Percentiles rank a stretch among this genome's conserved stretches.
These are phyloP conservation scores for Oryzaephilus surinamensis DNA, from an alignment of 1,140 invertebrate genomes.

Conservation along the genomic window DNA sequence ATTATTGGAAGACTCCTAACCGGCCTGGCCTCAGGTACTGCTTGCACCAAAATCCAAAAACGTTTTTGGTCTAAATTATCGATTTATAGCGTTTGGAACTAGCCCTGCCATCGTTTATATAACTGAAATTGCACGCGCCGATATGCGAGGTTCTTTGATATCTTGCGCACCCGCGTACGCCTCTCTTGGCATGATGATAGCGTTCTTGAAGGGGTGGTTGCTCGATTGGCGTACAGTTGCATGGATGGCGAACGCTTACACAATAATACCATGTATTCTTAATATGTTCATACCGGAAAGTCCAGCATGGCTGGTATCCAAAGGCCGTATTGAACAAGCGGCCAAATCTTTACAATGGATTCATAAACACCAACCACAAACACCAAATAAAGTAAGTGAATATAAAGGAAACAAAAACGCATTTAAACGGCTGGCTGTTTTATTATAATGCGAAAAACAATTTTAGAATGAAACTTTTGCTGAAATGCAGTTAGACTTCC, in stretches of 20 bases:
- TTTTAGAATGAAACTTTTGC: conserved; percentile 20
- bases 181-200: conserved; percentile 21
- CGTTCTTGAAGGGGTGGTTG: conserved; percentile 45
- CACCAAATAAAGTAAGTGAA: conserved; percentile 14
- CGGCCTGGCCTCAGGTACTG: conserved; percentile 40
- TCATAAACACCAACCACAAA: conserved; percentile 23
- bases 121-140: conserved; percentile 47
- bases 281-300: conserved; percentile 53
- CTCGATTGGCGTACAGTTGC: conserved; percentile 45
- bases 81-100: conserved; percentile 28
- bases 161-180: conserved; percentile 8
- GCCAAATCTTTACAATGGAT: conserved; percentile 39
- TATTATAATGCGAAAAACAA: not conserved
- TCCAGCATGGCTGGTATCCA: conserved; percentile 47
- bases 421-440: not conserved
- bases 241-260: conserved; percentile 41
- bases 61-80: not conserved
- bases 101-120: conserved; percentile 51
- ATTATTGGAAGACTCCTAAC: conserved; percentile 48
- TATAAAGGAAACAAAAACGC: not conserved
- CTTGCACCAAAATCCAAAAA: not conserved
- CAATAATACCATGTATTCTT: conserved; percentile 41
- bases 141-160: conserved; percentile 42
- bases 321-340: conserved; percentile 42
- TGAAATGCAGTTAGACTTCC: conserved; percentile 32